Base-by-base conservation (phyloP, 53 echinoderm and acorn worm species). In the Crossaster papposus region DNA sequence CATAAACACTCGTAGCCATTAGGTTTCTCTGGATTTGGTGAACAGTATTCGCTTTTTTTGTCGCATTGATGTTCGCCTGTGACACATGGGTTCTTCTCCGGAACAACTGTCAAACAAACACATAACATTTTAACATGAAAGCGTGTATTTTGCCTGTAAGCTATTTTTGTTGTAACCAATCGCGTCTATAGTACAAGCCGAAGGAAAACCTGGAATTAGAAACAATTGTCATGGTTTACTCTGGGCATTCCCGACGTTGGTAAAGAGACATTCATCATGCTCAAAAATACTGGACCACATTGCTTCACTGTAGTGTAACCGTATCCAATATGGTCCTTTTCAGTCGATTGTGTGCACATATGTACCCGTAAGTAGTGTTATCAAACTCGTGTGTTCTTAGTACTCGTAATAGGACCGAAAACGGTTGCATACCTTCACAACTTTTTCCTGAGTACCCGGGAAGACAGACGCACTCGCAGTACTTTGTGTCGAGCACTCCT, bases 391-490 rank as follows among this genome's bases (percentile, higher is more conserved):
- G 58, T 2, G 55, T 18, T 58, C 58, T n/a, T n/a, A n/a, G 22
- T 58, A 58, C 58, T 58, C 58, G 15, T 58, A 15, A 58, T 14
- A 68, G 10, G 68, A 68, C 4, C 24, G 5, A 23, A n/a, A 68
- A 68, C 11, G 68, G n/a, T 4, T 74, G 8, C 75, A 12, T 35
- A 74, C 75, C 75, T 74, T 74, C 75, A 74, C 75, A 74, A 33
- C 13, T 14, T 74, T 32, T 22, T 1, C 75, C 75, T 14, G 36
- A 74, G 35, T 35, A 74, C 3, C 75, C 75, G 36, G 75, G 75
- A 17, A 36, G 75, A 33, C 75, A 74, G 0, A 74, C 17, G 75
- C 75, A 74, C 75, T 74, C 75, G 36, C 75, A 74, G 36, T 32
- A 74, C 28, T 74, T 28, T 36, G 23, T 13, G 31, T 74, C 35